phyloP scores from a whole-genome alignment of 2,888 invertebrate genomes.

The Drosophila siamana region DNA sequence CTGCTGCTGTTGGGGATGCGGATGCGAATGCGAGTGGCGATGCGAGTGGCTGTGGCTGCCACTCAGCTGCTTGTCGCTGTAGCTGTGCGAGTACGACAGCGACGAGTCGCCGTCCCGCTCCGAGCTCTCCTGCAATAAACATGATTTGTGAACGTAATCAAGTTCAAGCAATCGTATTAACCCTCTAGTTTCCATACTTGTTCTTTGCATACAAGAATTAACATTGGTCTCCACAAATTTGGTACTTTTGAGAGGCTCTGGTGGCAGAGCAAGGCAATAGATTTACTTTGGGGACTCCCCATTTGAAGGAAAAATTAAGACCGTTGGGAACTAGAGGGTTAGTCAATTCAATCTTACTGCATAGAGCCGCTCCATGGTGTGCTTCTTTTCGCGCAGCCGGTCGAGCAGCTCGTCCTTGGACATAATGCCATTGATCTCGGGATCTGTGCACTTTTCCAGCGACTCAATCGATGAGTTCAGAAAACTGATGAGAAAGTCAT shows the following conservation, averaged over 20 bases:
- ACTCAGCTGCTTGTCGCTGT: slow-evolving; percentile 77
- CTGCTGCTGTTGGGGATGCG: slow-evolving; percentile 55
- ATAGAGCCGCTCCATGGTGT: slow-evolving; percentile 83
- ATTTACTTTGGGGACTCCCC: no score
- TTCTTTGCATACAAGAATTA: no score
- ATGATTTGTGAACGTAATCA: not conserved
- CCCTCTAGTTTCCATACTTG: no score
- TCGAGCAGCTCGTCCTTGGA: slow-evolving; percentile 87
- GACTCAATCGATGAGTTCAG: slow-evolving; percentile 89
- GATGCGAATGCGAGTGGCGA: slow-evolving; percentile 55
- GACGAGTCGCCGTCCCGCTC: slow-evolving; percentile 83
- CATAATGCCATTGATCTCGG: slow-evolving; percentile 85
- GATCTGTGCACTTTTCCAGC: slow-evolving; percentile 86
- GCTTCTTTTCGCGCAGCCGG: slow-evolving; percentile 88
- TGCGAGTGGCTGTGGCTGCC: slow-evolving; percentile 60
- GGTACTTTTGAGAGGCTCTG: no score
- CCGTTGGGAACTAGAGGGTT: no score
- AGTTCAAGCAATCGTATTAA: not conserved
- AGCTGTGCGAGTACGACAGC: slow-evolving; percentile 83
- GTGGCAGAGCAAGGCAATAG: no score
- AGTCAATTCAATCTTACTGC: slow-evolving; percentile 64
- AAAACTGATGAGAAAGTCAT: slow-evolving; percentile 90
- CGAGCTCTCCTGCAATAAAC: slow-evolving; percentile 71
- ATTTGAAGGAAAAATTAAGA: no score
- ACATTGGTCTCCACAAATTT: no score